Base-by-base conservation (phyloP, 2,888 invertebrate species). In the Drosophila colorata region DNA sequence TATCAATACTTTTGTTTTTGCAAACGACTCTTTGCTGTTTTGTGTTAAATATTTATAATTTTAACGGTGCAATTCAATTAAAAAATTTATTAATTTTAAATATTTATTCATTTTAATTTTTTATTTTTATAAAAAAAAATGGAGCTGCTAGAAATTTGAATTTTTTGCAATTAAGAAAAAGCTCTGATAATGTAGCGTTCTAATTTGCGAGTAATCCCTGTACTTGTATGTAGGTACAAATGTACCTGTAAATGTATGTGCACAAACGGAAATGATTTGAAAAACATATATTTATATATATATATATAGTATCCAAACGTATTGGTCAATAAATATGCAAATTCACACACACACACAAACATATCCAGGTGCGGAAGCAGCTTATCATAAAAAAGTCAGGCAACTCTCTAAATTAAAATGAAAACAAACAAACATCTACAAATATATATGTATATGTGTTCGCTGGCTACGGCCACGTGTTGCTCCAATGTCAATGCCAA, bases 291-390 rank as follows among this genome's bases (percentile, higher is more conserved):
- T 18, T 8, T 16, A 28, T 16, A n/a, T 48, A 18, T 9, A 40
- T n/a, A 14, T 11, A 25, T 9, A 23, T 16, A 28, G 4, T 41
- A 23, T 25, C 3, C 7, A 11, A 37, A 18, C 4, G n/a, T n/a
- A n/a, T n/a, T n/a, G n/a, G n/a, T n/a, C n/a, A n/a, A 11, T 8
- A 14, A 47, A 8, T 14, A 58, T 9, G 16, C 16, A 56, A 9
- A 25, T 48, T 35, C n/a, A 20, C 13, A 35, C 18, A 33, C 18
- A 31, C 3, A 18, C 16, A 18, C 35, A 48, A 16, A 53, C 18
- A 33, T n/a, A 40, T 31, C 31, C 59, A 59, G 47, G 59, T 69
- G 73, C 35, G 41, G 46, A 51, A 69, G 41, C 47, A n/a, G 25
- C 66, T 56, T 41, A 47, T 47, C 37, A 46, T n/a, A 33, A 40